phyloP scores from a whole-genome alignment of 1,140 invertebrate species.

The Vollenhovia emeryi region DNA sequence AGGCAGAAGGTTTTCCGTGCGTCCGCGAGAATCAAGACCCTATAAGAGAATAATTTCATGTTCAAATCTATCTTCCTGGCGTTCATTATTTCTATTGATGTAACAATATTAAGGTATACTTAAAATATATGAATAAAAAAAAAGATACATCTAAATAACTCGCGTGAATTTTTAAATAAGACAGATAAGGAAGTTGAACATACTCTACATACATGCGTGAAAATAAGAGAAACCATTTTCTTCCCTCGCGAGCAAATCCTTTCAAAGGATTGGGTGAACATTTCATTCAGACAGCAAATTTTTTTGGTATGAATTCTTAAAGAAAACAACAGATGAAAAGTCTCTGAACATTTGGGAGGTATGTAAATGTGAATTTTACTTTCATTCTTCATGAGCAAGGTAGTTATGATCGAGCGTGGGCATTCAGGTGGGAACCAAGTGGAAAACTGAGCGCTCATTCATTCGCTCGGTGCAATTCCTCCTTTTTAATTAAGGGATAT shows the following conservation, averaged over 20 bases:
- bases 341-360: background rate
- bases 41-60: no score
- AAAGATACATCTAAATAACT: slow-evolving; percentile 8
- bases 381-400: background rate
- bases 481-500: background rate
- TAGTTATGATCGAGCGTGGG: background rate
- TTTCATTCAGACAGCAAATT: background rate
- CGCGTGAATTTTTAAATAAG: background rate
- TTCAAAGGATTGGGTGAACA: background rate
- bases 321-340: background rate
- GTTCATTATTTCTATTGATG: background rate
- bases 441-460: slow-evolving; percentile 7
- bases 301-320: background rate
- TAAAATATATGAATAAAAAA: background rate
- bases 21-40: background rate
- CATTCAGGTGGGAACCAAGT: slow-evolving; percentile 31
- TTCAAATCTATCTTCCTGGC: background rate
- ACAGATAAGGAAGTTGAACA: background rate
- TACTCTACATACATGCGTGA: background rate
- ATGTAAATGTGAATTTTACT: background rate
- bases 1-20: background rate
- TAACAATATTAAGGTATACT: background rate
- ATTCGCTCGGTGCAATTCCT: slow-evolving; percentile 6
- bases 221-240: background rate
- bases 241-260: background rate